Base-by-base conservation (phyloP, 64 coral and sea anemone genomes). In the Hydrozoanthus tunicans region DNA sequence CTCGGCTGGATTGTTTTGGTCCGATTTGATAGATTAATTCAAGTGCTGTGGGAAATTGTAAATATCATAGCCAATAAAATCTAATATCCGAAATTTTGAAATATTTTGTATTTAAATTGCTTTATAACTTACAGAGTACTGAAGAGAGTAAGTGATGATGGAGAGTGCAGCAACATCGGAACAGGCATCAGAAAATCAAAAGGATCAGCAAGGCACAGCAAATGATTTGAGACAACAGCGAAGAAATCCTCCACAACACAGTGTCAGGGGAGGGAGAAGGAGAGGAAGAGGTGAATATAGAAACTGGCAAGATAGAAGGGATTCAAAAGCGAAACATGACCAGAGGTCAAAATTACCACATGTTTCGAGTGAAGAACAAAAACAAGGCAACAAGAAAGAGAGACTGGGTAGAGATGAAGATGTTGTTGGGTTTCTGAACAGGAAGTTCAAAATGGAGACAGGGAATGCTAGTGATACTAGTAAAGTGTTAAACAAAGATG, bases 371-470 rank as follows among this genome's bases (percentile, higher is more conserved):
- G 56, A 9, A 56, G 14, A 88, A 10, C 69, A 88, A 59, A 43
- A 6, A 25, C 23, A 62, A 0, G 56, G 32, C 51, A 10, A 6
- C 12, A 11, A 60, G 27, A 25, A 75, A 60, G 54, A 56, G 55
- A 88, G 84, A 25, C 84, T 59, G 7, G 24, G 25, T 56, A 88
- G 13, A 56, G 69, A 88, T 60, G 58, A 56, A 58, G 84, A 88
- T 6, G 53, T 88, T 88, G 84, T 88, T 54, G 84, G 70, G 8
- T 88, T 88, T 70, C 74, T 88, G 68, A 88, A 88, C 56, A 75
- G 84, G 3, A 88, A 88, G 6, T 59, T 88, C 8, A 88, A 74
- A 25, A 2, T 13, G 9, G 69, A 88, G 7, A 73, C 52, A 60
- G 54, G 74, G 6, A 23, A 51, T 51, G 24, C 14, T n/a, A n/a